phyloP scores from a whole-genome alignment of 1,140 invertebrate species.

The Drosophila nebulosa region DNA sequence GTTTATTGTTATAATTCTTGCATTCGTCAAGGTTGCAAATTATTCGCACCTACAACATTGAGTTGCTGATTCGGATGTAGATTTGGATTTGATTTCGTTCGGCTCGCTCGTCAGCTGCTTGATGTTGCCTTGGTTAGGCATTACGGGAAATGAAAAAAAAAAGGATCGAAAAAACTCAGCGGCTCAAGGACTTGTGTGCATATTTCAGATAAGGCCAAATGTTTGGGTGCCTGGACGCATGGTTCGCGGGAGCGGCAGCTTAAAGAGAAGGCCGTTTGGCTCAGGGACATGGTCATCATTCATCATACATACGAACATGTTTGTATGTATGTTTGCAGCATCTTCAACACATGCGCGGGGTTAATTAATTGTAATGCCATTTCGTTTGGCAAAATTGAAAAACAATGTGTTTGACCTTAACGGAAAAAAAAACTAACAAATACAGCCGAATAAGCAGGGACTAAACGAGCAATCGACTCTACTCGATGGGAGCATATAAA shows the following conservation, averaged over 20 bases:
- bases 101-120: constrained; percentile 40
- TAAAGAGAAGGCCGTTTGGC: constrained; percentile 16
- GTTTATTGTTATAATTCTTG: constrained; percentile 28
- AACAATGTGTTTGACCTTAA: constrained; percentile 57
- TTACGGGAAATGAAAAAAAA: constrained; percentile 27
- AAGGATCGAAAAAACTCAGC: constrained; percentile 18
- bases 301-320: constrained; percentile 3
- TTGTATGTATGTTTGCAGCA: neutral
- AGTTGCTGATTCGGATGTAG: constrained; percentile 30
- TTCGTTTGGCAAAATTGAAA: constrained; percentile 42
- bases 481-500: constrained; percentile 60
- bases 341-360: constrained; percentile 50
- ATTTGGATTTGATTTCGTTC: constrained; percentile 19
- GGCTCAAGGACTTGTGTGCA: constrained; percentile 67
- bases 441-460: constrained; percentile 29
- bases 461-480: constrained; percentile 44
- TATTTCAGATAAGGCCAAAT: constrained; percentile 79
- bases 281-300: constrained; percentile 67
- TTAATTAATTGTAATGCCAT: constrained; percentile 73
- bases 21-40: constrained; percentile 50
- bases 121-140: constrained; percentile 55
- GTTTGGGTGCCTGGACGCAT: constrained; percentile 55
- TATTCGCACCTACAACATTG: constrained; percentile 35
- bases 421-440: constrained; percentile 1
- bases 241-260: constrained; percentile 20